Percentiles rank a stretch among this genome's conserved stretches.
Conservation (phyloP, 1,140 invertebrate genomes). For the Sarcophaga bullata region DNA sequence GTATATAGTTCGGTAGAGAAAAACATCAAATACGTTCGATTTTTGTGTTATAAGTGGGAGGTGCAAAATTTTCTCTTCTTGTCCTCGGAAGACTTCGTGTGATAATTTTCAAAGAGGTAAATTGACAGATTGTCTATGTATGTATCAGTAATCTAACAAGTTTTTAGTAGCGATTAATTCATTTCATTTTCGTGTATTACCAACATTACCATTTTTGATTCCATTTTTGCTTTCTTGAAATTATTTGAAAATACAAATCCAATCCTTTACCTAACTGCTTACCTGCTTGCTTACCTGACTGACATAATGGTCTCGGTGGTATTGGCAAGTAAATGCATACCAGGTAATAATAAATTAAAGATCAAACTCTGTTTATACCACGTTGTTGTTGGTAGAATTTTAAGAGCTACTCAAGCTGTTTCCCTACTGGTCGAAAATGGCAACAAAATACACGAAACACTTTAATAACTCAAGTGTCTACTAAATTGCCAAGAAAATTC, state of each 20-base stretch:
- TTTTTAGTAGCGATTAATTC: too few species aligned
- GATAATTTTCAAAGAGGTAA: too few species aligned
- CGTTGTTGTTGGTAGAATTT: background rate
- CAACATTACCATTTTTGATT: background rate
- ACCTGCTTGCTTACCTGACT: background rate
- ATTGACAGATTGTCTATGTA: too few species aligned
- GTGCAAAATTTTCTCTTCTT: too few species aligned
- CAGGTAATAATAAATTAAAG: background rate
- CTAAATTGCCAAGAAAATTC: background rate
- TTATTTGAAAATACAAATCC: background rate
- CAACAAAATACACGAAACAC: background rate
- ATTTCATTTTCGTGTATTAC: too few species aligned
- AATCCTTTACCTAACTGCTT: background rate
- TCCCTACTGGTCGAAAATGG: background rate
- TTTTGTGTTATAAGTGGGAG: too few species aligned
- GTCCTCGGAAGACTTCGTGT: too few species aligned
- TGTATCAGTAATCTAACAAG: too few species aligned
- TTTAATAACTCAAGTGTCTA: background rate
- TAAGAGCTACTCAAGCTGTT: constrained; percentile 26
- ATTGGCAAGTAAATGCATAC: background rate
- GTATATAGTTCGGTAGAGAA: too few species aligned
- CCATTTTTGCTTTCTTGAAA: background rate
- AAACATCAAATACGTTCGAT: too few species aligned
- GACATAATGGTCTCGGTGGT: background rate
- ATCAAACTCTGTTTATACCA: background rate